Percentiles rank a stretch among this genome's conserved stretches.
phyloP scores from a whole-genome alignment of 2,888 invertebrate genomes.

The Apocheima hispidaria region DNA sequence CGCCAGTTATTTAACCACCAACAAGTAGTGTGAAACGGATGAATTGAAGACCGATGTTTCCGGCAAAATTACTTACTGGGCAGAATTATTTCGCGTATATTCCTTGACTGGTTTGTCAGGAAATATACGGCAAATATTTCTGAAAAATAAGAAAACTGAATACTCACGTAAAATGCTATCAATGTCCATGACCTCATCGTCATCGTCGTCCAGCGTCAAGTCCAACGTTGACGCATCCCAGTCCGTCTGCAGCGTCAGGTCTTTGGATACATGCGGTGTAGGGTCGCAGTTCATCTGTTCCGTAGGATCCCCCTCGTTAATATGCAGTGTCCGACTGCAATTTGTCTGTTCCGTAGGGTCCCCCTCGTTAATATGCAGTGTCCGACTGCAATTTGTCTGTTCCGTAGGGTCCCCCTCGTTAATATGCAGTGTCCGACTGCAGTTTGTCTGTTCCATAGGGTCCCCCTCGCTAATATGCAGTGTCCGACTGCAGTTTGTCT shows the following conservation, averaged over 20 bases:
- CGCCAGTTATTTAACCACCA: too few relatives aligned
- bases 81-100: too few relatives aligned
- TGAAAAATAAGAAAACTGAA: background rate
- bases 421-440: background rate
- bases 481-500: background rate
- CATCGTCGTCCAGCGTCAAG: background rate
- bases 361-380: background rate
- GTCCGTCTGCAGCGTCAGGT: background rate
- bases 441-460: background rate
- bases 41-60: too few relatives aligned
- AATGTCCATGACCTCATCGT: background rate
- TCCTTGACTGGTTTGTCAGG: too few relatives aligned
- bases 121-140: background rate
- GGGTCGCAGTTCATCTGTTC: background rate
- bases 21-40: too few relatives aligned
- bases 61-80: too few relatives aligned
- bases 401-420: background rate
- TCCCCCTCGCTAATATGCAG: background rate
- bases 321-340: background rate
- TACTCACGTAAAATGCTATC: background rate
- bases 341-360: background rate
- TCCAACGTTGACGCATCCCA: background rate
- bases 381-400: background rate
- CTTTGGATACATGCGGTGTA: background rate
- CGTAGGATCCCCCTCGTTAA: background rate